A percentile compares a stretch with the other conserved stretches of the same genome.
Evolutionary conservation across 2,888 invertebrate species (phyloP).

Genomic region (Netelia virgata): DNA sequence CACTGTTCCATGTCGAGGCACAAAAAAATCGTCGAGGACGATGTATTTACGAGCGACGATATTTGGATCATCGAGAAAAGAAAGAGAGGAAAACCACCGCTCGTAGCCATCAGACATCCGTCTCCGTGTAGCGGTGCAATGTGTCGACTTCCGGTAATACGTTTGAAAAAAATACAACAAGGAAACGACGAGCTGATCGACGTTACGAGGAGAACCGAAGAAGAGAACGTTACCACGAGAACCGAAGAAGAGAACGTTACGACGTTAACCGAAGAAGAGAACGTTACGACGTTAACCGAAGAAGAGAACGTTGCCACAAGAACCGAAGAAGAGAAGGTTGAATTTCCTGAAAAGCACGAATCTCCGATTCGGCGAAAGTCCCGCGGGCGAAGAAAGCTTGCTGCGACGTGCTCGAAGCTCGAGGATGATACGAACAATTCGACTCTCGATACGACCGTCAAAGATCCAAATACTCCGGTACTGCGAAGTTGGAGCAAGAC

Average conservation of each 20-base stretch:
- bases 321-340: background rate
- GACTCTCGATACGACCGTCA: background rate
- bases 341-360: background rate
- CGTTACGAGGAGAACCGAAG: background rate
- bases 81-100: slow-evolving; percentile 33
- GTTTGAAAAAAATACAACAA: slow-evolving; percentile 61
- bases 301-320: too few species aligned
- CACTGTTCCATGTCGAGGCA: slow-evolving; percentile 62
- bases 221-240: background rate
- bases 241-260: background rate
- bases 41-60: slow-evolving; percentile 63
- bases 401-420: background rate
- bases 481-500: background rate
- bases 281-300: too few species aligned
- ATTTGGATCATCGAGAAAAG: slow-evolving; percentile 71
- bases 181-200: background rate
- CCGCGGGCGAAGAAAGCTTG: background rate
- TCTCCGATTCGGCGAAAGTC: background rate
- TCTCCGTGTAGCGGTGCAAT: background rate
- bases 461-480: background rate
- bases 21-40: slow-evolving; percentile 44
- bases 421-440: background rate
- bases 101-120: background rate
- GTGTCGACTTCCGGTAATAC: slow-evolving; percentile 67
- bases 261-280: background rate